Evolutionary conservation across 2,888 invertebrate genomes (phyloP), one percentile per base, ranked within the genome.

Genomic region (Platynereis dumerilii): DNA sequence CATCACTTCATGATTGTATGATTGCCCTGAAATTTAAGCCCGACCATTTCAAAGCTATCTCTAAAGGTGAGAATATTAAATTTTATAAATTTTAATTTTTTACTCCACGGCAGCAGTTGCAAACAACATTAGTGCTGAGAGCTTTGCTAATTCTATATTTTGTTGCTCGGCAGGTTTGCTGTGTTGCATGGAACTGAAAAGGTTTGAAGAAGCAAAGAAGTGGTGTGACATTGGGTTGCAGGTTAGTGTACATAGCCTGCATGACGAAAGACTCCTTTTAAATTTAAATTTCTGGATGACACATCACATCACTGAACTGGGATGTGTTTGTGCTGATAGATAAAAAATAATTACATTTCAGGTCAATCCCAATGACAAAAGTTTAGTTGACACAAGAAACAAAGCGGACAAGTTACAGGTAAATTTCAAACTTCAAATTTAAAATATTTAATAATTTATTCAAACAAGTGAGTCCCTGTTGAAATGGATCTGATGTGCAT

Each of bases 1-100:
- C 93, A 1, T 87, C 92, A 12, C 85, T 95, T 20, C 87, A 86
- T 68, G 97, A 97, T 82, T 92, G 93, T 70, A 89, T 92, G 78
- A 86, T 87, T 76, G 94, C 96, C 0, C 78, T 95, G 26, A 88
- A 89, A 76, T 87, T 91, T 54, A 91, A 92, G 73, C 88, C 91
- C 0, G 86, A 89, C 68, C 93, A 96, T 81, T 80, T 86, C 0
- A 96, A 97, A 86, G 91, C 92, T 0, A 85, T 90, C 64, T 81
- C 88, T 39, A 80, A 83, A 77, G 85, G 85, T 82, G 69, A 59
- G 70, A 17, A n/a, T n/a, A n/a, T n/a, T n/a, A n/a, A n/a, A n/a
- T n/a, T n/a, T n/a, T 56, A 7, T 56, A 7, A 56, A 27, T 7
- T 24, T 24, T 56, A 26, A 12, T 24, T 52, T 5, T 42, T 42